Evolutionary conservation across 2,113 vertebrate genomes (phyloP).

Genomic region (Solea senegalensis): DNA sequence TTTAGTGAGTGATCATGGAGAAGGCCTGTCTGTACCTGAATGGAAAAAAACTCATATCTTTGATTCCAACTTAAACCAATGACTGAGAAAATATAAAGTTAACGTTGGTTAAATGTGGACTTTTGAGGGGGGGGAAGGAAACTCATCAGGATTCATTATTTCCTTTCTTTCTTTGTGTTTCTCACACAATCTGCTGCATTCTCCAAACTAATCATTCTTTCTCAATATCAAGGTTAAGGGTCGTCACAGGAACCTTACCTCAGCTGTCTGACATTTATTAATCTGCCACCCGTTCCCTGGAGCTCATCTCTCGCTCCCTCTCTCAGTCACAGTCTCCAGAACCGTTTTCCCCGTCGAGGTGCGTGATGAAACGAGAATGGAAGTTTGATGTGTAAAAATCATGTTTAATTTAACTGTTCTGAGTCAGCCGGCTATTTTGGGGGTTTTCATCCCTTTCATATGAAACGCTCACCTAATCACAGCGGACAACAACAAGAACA

Average conservation of each 20-base stretch:
- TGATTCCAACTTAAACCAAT: too few relatives aligned
- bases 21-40: too few relatives aligned
- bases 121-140: too few relatives aligned
- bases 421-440: constrained; percentile 26
- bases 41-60: too few relatives aligned
- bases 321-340: background rate
- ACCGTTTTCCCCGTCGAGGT: constrained; percentile 4
- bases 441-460: constrained; percentile 6
- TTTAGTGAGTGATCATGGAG: too few relatives aligned
- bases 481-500: background rate
- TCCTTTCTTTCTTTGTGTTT: constrained; percentile 24
- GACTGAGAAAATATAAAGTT: too few relatives aligned
- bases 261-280: constrained; percentile 27
- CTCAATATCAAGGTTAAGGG: constrained; percentile 14
- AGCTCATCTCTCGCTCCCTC: constrained; percentile 10
- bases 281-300: background rate
- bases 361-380: constrained; percentile 11
- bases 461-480: background rate
- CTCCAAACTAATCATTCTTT: constrained; percentile 18
- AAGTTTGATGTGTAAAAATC: constrained; percentile 37
- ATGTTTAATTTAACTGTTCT: constrained; percentile 52
- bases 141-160: constrained; percentile 3
- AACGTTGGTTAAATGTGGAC: too few relatives aligned
- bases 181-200: constrained; percentile 2
- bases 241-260: constrained; percentile 21